These are phyloP conservation scores for Paralichthys olivaceus DNA, from an alignment of 2,113 vertebrate genomes.

Conservation along the genomic window DNA sequence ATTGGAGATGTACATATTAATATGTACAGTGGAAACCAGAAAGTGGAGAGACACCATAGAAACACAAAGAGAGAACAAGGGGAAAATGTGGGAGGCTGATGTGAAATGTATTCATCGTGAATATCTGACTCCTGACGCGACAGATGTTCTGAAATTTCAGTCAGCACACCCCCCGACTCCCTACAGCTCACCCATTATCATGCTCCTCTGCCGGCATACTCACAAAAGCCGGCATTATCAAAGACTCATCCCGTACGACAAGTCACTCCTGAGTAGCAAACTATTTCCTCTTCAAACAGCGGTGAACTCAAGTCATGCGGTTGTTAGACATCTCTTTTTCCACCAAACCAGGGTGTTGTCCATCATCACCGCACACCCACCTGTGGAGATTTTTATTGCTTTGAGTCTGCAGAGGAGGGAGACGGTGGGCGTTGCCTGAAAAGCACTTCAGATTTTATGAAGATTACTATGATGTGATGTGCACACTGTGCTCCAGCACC, in stretches of 20 bases:
- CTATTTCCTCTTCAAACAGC: constrained; percentile 29
- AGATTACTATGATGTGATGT: constrained; percentile 33
- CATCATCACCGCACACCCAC: constrained; percentile 27
- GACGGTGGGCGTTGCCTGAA: constrained; percentile 34
- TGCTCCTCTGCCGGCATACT: constrained; percentile 6
- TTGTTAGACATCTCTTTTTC: background rate
- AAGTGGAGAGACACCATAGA: background rate
- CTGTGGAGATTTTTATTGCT: constrained; percentile 50
- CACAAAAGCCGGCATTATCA: constrained; percentile 21
- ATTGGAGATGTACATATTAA: constrained; percentile 1
- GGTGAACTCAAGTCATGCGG: constrained; percentile 15
- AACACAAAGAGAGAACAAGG: background rate
- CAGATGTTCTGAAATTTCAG: constrained; percentile 43
- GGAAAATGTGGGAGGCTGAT: background rate
- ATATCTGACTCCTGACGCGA: constrained; percentile 20
- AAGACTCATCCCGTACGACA: constrained; percentile 6
- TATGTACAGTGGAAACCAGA: constrained; percentile 2
- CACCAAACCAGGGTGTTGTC: constrained; percentile 8
- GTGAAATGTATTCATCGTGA: constrained; percentile 33
- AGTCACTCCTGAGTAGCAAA: constrained; percentile 18
- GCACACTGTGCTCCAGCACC: constrained; percentile 17
- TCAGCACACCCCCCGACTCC: constrained; percentile 15
- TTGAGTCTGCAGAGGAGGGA: constrained; percentile 21
- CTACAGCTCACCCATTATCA: constrained; percentile 25
- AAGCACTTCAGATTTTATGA: constrained; percentile 49